phyloP scores from a whole-genome alignment of 2,797 vertebrate genomes.

The Artibeus lituratus region DNA sequence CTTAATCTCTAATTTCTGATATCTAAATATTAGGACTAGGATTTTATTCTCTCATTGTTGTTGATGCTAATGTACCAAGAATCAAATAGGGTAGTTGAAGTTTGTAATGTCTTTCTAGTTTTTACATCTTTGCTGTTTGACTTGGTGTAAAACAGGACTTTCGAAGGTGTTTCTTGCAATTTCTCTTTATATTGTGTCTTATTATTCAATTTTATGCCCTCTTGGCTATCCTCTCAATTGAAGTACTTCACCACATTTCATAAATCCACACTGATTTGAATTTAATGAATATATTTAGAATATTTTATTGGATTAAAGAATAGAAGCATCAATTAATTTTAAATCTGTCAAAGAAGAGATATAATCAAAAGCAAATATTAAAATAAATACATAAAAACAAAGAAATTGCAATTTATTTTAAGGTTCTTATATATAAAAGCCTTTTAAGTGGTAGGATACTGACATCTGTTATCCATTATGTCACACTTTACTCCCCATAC shows the following conservation, averaged over 20 bases:
- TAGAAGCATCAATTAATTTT: slow-evolving; percentile 8
- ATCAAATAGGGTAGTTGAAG: background rate
- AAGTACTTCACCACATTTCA: background rate
- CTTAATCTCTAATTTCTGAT: background rate
- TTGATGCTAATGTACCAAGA: background rate
- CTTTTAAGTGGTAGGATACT: background rate
- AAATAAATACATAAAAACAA: slow-evolving; percentile 30
- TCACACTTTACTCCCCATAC: background rate
- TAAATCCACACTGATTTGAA: slow-evolving; percentile 30
- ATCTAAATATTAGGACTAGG: background rate
- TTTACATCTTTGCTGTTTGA: background rate
- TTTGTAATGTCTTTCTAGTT: background rate
- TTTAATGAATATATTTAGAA: slow-evolving; percentile 42
- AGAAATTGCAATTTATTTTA: background rate
- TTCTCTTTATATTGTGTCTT: background rate
- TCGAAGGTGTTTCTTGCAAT: background rate
- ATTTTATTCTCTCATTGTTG: background rate
- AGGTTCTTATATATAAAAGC: background rate
- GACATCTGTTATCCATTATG: background rate
- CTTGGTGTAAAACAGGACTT: background rate
- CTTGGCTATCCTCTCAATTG: background rate
- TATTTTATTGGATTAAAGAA: background rate
- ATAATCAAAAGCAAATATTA: slow-evolving; percentile 23
- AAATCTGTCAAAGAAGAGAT: background rate
- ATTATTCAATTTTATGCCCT: background rate